These are phyloP conservation scores for Enteromius radiatus DNA, from an alignment of 2,797 vertebrate species.

Conservation along the genomic window DNA sequence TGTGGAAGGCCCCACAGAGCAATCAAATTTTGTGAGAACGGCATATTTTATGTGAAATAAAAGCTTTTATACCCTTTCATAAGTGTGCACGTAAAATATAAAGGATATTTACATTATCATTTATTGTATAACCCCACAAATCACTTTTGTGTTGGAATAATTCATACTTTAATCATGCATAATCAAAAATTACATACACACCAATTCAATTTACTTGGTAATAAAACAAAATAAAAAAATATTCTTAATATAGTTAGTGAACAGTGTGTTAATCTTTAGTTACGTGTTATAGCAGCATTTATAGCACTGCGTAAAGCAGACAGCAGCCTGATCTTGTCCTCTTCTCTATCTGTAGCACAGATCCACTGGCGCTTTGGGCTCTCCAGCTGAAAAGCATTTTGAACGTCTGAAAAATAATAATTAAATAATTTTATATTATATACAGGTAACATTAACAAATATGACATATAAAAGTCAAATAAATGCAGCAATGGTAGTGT, in stretches of 20 bases:
- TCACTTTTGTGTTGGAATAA: neutral
- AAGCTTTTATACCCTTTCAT: conserved; percentile 13
- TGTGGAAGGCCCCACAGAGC: neutral
- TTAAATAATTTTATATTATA: neutral
- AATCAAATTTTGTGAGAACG: neutral
- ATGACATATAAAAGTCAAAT: neutral
- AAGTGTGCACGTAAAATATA: neutral
- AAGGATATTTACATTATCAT: neutral
- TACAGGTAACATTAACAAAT: neutral
- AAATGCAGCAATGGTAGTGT: neutral
- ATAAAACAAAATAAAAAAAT: neutral
- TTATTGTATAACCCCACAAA: neutral
- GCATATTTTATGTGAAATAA: neutral
- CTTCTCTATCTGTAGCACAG: conserved; percentile 75
- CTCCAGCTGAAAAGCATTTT: conserved; percentile 81
- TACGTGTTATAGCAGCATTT: conserved; percentile 60
- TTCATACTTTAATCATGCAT: neutral
- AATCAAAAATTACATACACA: neutral
- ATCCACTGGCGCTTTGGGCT: conserved; percentile 79
- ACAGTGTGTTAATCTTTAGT: conserved; percentile 2
- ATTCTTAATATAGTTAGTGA: neutral
- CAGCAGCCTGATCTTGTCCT: conserved; percentile 78
- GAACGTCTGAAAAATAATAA: conserved; percentile 78
- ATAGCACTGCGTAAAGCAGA: conserved; percentile 72
- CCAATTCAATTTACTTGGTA: neutral